Evolutionary conservation across 2,888 invertebrate genomes (phyloP), one percentile per base, ranked within the genome.

Genomic region (Teleiodes luculella): DNA sequence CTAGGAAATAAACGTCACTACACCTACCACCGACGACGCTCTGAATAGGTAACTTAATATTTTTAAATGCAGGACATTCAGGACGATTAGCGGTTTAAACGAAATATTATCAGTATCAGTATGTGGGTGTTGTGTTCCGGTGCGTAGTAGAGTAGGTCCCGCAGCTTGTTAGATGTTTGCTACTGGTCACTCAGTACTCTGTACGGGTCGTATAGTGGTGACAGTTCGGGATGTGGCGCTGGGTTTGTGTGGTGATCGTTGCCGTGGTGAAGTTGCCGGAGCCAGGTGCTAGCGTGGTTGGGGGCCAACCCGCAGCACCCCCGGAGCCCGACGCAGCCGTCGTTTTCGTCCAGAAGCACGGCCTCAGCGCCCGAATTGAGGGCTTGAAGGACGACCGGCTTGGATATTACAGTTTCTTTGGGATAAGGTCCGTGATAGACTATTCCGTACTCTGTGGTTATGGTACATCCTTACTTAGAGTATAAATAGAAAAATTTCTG

Each of bases 271-370:
- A 57, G 14, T 56, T 61, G 61, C 55, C 53, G 35, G 61, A 64
- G 14, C 80, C 80, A 2, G 76, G 71, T 14, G 65, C 57, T 16
- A 85, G 80, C 0, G 87, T 95, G 67, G 94, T 95, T 1, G 95
- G 95, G 0, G 95, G 95, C 0, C 80, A 74, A 3, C 90, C 91
- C 0, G 93, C 95, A 0, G 91, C 92, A 30, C 80, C 92, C 2
- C 94, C 95, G 0, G 93, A 94, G 45, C 90, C 91, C 5, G 94
- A 94, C 68, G 94, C 94, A 60, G 95, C 95, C 0, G 92, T 93
- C 1, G 91, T 95, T 0, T 94, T 93, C 70, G 89, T 93, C 0
- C 91, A 92, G 62, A 91, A 91, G 63, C 90, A 92, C 54, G 92
- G 92, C 37, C 90, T 89, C 41, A 91, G 92, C 64, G 92, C 94